phyloP scores from a whole-genome alignment of 2,113 vertebrate genomes.

The Noctilio leporinus region DNA sequence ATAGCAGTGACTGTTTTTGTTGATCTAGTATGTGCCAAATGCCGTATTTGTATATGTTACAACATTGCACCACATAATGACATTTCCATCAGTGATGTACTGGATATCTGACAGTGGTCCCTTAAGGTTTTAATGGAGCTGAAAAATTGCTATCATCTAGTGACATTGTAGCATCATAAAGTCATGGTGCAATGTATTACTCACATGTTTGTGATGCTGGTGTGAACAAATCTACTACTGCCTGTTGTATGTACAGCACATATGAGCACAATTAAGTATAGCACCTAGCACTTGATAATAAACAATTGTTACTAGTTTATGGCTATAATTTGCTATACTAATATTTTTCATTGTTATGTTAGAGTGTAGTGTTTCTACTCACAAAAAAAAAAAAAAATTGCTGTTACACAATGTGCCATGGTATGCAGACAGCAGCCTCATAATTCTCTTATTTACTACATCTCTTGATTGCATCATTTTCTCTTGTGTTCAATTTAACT shows the following conservation, averaged over 20 bases:
- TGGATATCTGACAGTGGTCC: not conserved
- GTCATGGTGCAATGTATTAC: not conserved
- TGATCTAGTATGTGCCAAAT: not conserved
- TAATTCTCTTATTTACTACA: not conserved
- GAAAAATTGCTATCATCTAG: not conserved
- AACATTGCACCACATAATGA: not conserved
- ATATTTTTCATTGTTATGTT: not conserved
- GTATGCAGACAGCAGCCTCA: not conserved
- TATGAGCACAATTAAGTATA: not conserved
- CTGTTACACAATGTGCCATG: not conserved
- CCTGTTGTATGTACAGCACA: not conserved
- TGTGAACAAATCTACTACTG: not conserved
- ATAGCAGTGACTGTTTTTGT: not conserved
- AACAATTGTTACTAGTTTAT: not conserved
- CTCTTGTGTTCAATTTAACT: not conserved
- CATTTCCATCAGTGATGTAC: not conserved
- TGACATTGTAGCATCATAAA: not conserved
- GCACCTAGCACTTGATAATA: not conserved
- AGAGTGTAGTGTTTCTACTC: not conserved
- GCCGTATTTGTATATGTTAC: not conserved
- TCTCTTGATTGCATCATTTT: not conserved
- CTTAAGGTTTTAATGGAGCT: not conserved
- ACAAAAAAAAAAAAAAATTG: not conserved
- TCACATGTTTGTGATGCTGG: not conserved
- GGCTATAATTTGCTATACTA: not conserved